Conservation (phyloP, 2,888 invertebrate species). For the Mayetiola destructor region DNA sequence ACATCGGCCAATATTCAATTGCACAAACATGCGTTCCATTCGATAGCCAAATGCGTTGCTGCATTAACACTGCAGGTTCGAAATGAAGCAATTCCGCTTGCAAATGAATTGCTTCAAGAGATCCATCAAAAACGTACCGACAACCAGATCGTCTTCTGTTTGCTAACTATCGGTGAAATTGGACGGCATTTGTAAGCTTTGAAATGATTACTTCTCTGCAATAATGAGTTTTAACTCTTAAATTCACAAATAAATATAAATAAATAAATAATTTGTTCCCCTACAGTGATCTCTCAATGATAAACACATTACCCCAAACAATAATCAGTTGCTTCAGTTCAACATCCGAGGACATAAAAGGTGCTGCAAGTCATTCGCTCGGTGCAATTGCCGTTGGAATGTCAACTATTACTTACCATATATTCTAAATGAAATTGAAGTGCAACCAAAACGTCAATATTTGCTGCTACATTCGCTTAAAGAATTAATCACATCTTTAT, state of each 20-base stretch:
- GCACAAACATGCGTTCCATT: conserved; percentile 70
- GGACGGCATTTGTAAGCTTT: conserved; percentile 77
- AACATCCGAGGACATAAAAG: conserved; percentile 90
- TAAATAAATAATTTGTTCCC: conserved; percentile 3
- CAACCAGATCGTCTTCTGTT: conserved; percentile 78
- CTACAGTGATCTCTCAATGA: conserved; percentile 59
- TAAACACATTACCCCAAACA: conserved; percentile 58
- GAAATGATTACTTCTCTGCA: too few relatives aligned
- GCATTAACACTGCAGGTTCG: conserved; percentile 74
- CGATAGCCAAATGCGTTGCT: conserved; percentile 91
- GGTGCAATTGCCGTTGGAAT: conserved; percentile 96
- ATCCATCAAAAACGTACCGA: conserved; percentile 56
- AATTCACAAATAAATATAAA: neutral
- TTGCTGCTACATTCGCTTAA: conserved; percentile 90
- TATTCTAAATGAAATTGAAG: conserved; percentile 83
- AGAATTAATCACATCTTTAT: conserved; percentile 84
- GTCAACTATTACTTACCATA: conserved; percentile 85
- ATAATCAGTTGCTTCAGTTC: conserved; percentile 79
- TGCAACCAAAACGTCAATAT: conserved; percentile 89
- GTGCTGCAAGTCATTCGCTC: conserved; percentile 91
- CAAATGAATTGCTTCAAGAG: conserved; percentile 53
- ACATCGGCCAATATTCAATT: conserved; percentile 40
- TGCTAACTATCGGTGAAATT: conserved; percentile 93
- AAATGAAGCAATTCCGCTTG: conserved; percentile 50
- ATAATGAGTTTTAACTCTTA: neutral